A percentile compares a stretch with the other conserved stretches of the same genome.
Evolutionary conservation across 2,797 vertebrate species (phyloP).

Genomic region (Sphenodon punctatus): DNA sequence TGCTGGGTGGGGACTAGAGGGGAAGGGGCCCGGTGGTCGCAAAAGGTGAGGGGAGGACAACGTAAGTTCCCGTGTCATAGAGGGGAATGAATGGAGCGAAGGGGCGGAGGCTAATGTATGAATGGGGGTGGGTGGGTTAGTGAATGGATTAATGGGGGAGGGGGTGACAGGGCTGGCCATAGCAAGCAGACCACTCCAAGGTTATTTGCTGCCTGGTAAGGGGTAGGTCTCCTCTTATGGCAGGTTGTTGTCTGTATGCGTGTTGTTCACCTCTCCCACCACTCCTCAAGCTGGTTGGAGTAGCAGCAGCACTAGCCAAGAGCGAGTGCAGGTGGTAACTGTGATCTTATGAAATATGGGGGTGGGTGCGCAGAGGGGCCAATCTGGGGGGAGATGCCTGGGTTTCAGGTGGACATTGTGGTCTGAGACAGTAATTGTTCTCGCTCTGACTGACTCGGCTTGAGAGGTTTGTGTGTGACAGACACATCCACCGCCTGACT

Average conservation of each 20-base stretch:
- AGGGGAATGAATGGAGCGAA: not conserved
- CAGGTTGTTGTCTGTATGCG: not conserved
- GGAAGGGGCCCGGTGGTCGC: not conserved
- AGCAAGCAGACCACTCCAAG: too few relatives aligned
- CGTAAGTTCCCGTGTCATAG: not conserved
- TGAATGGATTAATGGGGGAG: not conserved
- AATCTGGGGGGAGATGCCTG: not conserved
- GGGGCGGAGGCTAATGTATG: not conserved
- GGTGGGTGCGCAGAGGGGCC: not conserved
- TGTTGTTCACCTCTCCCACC: not conserved
- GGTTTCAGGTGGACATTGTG: not conserved
- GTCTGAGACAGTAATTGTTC: not conserved
- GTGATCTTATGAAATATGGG: not conserved
- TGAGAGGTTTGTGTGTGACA: rapidly evolving
- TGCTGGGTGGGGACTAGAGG: not conserved
- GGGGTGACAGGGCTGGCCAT: too few relatives aligned
- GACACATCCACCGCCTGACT: not conserved
- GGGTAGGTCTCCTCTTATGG: too few relatives aligned
- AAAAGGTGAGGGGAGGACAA: not conserved
- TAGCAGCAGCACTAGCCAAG: too few relatives aligned
- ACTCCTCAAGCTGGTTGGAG: not conserved
- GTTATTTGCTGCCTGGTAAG: too few relatives aligned
- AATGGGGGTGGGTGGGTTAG: not conserved
- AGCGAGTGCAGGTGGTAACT: not conserved
- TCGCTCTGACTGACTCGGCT: not conserved